phyloP scores from a whole-genome alignment of 2,888 invertebrate genomes.

The Biston betularia region DNA sequence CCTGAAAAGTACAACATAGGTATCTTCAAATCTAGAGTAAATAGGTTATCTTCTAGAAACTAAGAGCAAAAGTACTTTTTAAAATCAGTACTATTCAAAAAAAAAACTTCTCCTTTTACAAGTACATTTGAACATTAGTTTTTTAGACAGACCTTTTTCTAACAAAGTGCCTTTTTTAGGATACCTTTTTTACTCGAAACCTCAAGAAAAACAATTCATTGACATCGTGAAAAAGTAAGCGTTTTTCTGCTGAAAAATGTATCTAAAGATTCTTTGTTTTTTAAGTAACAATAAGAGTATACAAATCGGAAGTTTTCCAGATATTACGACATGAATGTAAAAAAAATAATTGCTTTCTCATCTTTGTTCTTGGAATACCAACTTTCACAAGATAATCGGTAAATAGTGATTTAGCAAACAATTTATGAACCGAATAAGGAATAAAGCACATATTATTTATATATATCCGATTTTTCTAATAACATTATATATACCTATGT shows the following conservation, averaged over 20 bases:
- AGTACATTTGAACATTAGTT: no score
- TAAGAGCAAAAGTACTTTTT: no score
- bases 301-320: slow-evolving; percentile 17
- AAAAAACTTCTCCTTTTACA: no score
- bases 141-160: no score
- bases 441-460: neutral
- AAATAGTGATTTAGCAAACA: neutral
- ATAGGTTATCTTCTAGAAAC: no score
- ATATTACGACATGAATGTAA: slow-evolving; percentile 22
- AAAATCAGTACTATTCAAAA: no score
- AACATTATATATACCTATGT: neutral
- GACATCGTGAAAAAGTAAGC: slow-evolving; percentile 22
- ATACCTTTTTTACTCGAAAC: neutral
- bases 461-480: neutral
- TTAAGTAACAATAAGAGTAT: slow-evolving; percentile 33
- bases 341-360: slow-evolving; percentile 25
- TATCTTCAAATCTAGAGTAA: no score
- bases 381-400: neutral
- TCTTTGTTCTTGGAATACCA: neutral
- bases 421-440: neutral
- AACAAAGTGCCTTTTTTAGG: neutral
- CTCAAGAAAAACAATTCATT: slow-evolving; percentile 19
- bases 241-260: slow-evolving; percentile 25
- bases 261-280: slow-evolving; percentile 34
- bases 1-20: no score